A percentile compares a stretch with the other conserved stretches of the same genome.
These are phyloP conservation scores for Theocolax elegans DNA, from an alignment of 1,140 invertebrate genomes.

Conservation along the genomic window DNA sequence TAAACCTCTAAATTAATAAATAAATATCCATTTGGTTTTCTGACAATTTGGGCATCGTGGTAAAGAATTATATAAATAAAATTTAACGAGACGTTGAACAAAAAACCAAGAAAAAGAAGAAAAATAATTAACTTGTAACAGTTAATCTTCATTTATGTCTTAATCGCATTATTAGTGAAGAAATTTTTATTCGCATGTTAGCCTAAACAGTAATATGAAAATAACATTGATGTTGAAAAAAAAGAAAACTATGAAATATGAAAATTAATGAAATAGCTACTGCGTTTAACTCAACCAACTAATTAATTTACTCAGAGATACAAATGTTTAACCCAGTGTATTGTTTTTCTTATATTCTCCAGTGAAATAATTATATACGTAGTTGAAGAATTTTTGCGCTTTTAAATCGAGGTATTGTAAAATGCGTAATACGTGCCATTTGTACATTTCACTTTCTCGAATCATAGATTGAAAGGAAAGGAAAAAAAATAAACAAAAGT, in stretches of 20 bases:
- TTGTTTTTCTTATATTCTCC: too few species aligned
- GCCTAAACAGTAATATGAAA: neutral
- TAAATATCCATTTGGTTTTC: constrained; percentile 30
- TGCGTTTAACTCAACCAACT: constrained; percentile 1
- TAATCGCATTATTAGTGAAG: constrained; percentile 30
- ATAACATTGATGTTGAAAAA: neutral
- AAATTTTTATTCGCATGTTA: constrained; percentile 14
- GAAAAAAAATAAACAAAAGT: neutral
- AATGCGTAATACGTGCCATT: constrained; percentile 5
- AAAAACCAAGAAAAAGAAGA: too few species aligned
- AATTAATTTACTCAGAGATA: constrained; percentile 14
- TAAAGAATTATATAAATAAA: constrained; percentile 22
- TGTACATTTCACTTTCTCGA: constrained; percentile 17
- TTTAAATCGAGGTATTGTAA: neutral
- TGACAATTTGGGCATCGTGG: constrained; percentile 14
- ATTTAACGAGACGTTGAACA: constrained; percentile 15
- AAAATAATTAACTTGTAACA: constrained; percentile 21
- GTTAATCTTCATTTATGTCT: constrained; percentile 20
- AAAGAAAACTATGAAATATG: too few species aligned
- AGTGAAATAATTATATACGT: constrained; percentile 5
- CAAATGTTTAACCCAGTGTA: constrained; percentile 13
- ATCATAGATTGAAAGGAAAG: too few species aligned
- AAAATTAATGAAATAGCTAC: too few species aligned
- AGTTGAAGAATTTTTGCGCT: too few species aligned
- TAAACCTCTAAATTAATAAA: constrained; percentile 7